A percentile compares a stretch with the other conserved stretches of the same genome.
Conservation (phyloP, 2,113 vertebrate genomes). For the Anolis carolinensis region DNA sequence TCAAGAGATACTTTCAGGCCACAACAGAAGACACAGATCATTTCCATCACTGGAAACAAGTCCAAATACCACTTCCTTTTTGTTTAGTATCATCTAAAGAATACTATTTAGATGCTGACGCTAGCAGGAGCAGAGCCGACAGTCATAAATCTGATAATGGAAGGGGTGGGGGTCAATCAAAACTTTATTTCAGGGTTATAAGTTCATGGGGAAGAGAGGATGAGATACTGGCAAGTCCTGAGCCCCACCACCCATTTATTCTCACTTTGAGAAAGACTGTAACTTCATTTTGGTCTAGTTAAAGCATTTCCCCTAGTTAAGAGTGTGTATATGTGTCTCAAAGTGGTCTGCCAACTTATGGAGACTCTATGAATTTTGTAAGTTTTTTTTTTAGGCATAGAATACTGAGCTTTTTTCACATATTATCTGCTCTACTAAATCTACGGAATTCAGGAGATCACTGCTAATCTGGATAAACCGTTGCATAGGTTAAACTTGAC, state of each 20-base stretch:
- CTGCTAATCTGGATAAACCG: too few species aligned
- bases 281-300: constrained; percentile 51
- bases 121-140: constrained; percentile 70
- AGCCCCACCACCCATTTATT: constrained; percentile 67
- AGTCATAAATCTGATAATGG: constrained; percentile 70
- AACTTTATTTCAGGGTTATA: constrained; percentile 70
- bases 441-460: constrained; percentile 13
- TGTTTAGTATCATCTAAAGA: constrained; percentile 81
- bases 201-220: constrained; percentile 74
- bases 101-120: constrained; percentile 73
- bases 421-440: too few species aligned
- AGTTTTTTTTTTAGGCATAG: too few species aligned
- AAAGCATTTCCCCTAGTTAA: constrained; percentile 49
- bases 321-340: not conserved
- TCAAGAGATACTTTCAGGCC: constrained; percentile 78
- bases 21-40: constrained; percentile 81
- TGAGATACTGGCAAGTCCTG: constrained; percentile 59
- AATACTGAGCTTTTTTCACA: too few species aligned
- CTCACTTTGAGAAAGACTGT: constrained; percentile 39
- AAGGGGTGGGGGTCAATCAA: constrained; percentile 66
- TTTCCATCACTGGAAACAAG: constrained; percentile 81
- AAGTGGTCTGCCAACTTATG: too few species aligned
- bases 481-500: too few species aligned
- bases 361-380: too few species aligned
- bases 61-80: constrained; percentile 82